A percentile compares a stretch with the other conserved stretches of the same genome.
Evolutionary conservation across 2,888 invertebrate species (phyloP).

Genomic region (Agrilus cyanescens): DNA sequence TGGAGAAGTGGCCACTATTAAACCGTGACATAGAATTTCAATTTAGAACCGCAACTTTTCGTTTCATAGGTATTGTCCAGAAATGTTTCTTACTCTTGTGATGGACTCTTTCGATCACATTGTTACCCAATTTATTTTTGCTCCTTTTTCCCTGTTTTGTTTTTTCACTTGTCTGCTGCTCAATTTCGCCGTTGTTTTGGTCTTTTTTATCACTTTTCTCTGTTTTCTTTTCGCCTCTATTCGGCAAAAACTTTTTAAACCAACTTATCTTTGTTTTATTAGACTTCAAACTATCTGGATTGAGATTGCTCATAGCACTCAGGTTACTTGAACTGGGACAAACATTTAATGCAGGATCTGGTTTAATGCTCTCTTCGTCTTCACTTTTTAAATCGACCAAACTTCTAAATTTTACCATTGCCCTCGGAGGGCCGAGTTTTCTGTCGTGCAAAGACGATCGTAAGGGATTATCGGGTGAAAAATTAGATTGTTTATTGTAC

Average conservation of each 20-base stretch:
- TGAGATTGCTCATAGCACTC: conserved; percentile 14
- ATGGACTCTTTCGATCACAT: conserved; percentile 6
- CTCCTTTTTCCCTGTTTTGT: not conserved
- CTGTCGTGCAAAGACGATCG: too few relatives aligned
- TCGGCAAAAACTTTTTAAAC: conserved; percentile 16
- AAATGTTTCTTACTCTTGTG: conserved; percentile 13
- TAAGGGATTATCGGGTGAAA: too few relatives aligned
- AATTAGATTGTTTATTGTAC: not conserved
- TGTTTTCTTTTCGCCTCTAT: conserved; percentile 8
- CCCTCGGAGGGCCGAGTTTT: conserved; percentile 8
- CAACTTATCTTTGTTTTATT: conserved; percentile 14
- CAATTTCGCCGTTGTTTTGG: conserved; percentile 10
- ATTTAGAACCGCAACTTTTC: conserved; percentile 8
- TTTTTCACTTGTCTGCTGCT: not conserved
- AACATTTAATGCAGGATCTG: conserved; percentile 15
- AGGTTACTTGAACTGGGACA: conserved; percentile 18
- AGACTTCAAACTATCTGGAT: conserved; percentile 14
- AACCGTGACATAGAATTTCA: too few relatives aligned
- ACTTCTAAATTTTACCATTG: conserved; percentile 22
- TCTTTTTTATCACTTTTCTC: conserved; percentile 4
- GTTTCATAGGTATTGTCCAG: conserved; percentile 7
- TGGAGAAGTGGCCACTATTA: too few relatives aligned
- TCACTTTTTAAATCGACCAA: conserved; percentile 19
- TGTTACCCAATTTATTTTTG: conserved; percentile 1
- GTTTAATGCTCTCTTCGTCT: conserved; percentile 13